Conservation (phyloP, 2,888 invertebrate species). For the Microctonus aethiopoides region DNA sequence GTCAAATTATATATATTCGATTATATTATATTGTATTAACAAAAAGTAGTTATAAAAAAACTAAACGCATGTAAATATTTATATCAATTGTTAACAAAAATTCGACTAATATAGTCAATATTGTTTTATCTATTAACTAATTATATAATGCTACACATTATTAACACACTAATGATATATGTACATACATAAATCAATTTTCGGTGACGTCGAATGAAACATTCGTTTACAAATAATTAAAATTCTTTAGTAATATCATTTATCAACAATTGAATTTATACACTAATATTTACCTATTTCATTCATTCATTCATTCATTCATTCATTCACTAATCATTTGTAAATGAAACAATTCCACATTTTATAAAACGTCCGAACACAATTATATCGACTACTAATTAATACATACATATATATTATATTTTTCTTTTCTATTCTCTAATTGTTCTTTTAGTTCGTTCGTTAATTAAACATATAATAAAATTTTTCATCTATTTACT, state of each 20-base stretch:
- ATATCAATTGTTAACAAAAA: constrained; percentile 2
- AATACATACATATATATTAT: background rate
- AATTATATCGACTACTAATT: background rate
- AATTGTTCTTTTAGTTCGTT: constrained; percentile 24
- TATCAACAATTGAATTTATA: background rate
- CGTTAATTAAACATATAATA: background rate
- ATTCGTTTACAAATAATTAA: constrained; percentile 26
- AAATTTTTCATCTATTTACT: background rate
- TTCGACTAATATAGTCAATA: constrained; percentile 22
- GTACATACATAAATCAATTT: constrained; percentile 7
- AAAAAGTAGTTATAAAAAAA: constrained; percentile 13
- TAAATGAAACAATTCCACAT: background rate
- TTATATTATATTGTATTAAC: background rate
- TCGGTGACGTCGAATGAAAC: constrained; percentile 32
- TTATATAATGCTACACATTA: constrained; percentile 30
- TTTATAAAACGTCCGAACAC: background rate
- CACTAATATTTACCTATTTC: background rate
- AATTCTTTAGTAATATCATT: constrained; percentile 21
- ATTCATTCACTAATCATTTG: constrained; percentile 27
- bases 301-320: constrained; percentile 11
- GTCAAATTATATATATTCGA: background rate
- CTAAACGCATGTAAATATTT: constrained; percentile 30
- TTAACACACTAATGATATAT: constrained; percentile 27
- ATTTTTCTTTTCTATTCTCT: constrained; percentile 9
- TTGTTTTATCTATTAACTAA: background rate